Conservation (phyloP, 1,140 invertebrate species). For the Sinonovacula constricta region DNA sequence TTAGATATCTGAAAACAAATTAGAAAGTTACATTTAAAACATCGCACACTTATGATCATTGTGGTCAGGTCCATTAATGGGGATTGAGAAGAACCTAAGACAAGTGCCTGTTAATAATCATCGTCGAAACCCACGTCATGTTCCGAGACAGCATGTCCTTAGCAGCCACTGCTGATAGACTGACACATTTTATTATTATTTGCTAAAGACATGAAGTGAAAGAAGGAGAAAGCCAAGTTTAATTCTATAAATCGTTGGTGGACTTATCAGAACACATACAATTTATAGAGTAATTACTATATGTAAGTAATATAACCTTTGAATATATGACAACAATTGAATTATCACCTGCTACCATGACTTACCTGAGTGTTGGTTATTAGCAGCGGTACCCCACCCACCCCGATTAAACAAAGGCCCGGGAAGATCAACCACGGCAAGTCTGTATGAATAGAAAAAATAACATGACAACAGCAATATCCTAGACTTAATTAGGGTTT, state of each 20-base stretch:
- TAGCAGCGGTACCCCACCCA: slow-evolving; percentile 60
- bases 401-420: slow-evolving; percentile 57
- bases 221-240: too few relatives aligned
- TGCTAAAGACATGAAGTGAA: too few relatives aligned
- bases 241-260: too few relatives aligned
- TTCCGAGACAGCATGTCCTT: neutral
- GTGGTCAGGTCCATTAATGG: neutral
- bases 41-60: too few relatives aligned
- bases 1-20: slow-evolving; percentile 57
- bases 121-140: neutral
- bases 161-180: neutral
- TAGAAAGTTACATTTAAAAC: too few relatives aligned
- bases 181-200: neutral
- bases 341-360: neutral
- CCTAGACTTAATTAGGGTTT: too few relatives aligned
- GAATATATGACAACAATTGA: neutral
- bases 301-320: neutral
- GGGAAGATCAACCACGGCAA: slow-evolving; percentile 63
- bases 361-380: slow-evolving; percentile 64
- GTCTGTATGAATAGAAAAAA: slow-evolving; percentile 24
- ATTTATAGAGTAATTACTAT: neutral
- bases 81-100: neutral
- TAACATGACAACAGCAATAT: too few relatives aligned
- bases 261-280: neutral
- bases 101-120: neutral